Evolutionary conservation across 2,888 invertebrate genomes (phyloP).

Genomic region (Linnaemya vulpina): DNA sequence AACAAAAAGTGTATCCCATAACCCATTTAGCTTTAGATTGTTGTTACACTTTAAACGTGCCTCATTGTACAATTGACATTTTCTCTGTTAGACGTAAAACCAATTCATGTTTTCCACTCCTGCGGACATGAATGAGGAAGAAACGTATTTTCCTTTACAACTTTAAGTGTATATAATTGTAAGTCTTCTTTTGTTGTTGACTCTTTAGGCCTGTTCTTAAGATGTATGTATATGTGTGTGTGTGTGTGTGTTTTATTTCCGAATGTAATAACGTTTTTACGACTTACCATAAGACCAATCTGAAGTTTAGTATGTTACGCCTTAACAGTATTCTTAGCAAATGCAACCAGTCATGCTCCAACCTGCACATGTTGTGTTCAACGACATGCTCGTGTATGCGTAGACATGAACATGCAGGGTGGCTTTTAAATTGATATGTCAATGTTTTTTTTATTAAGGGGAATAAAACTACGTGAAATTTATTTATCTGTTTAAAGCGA

Average conservation of each 20-base stretch:
- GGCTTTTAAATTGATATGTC: not conserved
- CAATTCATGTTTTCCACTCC: conserved; percentile 60
- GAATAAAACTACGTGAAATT: not conserved
- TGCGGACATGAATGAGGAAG: conserved; percentile 59
- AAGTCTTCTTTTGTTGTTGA: conserved; percentile 20
- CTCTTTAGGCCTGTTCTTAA: conserved; percentile 4
- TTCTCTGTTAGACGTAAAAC: conserved; percentile 52
- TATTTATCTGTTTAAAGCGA: not conserved
- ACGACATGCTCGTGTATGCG: not conserved
- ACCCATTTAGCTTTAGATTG: conserved; percentile 55
- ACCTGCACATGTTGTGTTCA: not conserved
- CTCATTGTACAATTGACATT: conserved; percentile 60
- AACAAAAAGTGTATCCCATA: conserved; percentile 21
- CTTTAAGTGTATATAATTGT: conserved; percentile 60
- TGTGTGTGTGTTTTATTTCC: not conserved
- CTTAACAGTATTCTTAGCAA: conserved; percentile 52
- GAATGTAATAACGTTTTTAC: conserved; percentile 59
- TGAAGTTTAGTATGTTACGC: conserved; percentile 61
- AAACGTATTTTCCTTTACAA: conserved; percentile 39
- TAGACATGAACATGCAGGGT: conserved; percentile 4
- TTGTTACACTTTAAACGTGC: conserved; percentile 59
- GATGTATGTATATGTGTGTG: not conserved
- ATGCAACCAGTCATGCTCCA: conserved; percentile 34
- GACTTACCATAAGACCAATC: conserved; percentile 59
- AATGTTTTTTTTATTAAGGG: not conserved